Percentiles rank a stretch among this genome's conserved stretches.
Evolutionary conservation across 2,113 vertebrate species (phyloP).

Genomic region (Hemiscyllium ocellatum): DNA sequence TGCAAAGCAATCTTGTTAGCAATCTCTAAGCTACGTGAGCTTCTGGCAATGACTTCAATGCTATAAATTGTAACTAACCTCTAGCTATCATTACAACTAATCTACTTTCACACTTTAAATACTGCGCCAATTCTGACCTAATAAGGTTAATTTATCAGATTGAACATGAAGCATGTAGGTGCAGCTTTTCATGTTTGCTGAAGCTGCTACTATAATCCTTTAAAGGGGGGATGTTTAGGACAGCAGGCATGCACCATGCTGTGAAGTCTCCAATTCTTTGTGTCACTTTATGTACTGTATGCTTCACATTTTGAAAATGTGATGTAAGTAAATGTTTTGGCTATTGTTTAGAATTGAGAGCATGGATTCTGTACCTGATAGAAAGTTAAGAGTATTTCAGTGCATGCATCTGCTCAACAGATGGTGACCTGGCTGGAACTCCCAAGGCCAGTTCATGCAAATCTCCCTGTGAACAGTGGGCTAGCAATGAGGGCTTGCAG

Average conservation of each 20-base stretch:
- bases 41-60: not conserved
- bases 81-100: slow-evolving; percentile 1
- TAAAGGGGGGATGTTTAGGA: not conserved
- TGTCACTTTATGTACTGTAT: not conserved
- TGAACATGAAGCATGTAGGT: not conserved
- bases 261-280: not conserved
- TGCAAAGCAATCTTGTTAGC: not conserved
- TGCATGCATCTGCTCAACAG: not conserved
- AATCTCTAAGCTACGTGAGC: no score
- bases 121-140: not conserved
- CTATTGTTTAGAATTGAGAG: not conserved
- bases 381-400: not conserved
- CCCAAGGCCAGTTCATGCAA: not conserved
- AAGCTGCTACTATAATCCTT: not conserved
- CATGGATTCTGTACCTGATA: not conserved
- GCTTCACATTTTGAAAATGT: not conserved
- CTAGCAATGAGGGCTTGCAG: not conserved
- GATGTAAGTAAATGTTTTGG: not conserved
- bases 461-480: not conserved
- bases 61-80: slow-evolving; percentile 1
- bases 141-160: not conserved
- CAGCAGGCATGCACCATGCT: not conserved
- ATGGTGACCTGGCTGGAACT: not conserved
- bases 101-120: not conserved
- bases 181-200: not conserved